Base-by-base conservation (phyloP, 2,797 vertebrate genomes). In the Oophaga sylvatica region DNA sequence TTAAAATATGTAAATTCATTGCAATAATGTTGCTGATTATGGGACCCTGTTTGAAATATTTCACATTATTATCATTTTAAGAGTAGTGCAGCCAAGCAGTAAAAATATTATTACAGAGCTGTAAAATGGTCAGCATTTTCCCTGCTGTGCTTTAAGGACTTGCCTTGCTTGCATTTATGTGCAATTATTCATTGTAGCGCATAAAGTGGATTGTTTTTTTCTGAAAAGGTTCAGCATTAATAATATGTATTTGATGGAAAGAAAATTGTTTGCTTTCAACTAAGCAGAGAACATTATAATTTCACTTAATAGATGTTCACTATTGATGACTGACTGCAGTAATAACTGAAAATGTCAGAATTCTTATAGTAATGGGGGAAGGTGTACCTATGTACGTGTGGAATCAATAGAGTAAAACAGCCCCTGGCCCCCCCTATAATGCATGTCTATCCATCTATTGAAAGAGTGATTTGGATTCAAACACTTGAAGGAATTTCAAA, bases 71-170 rank as follows among this genome's bases (percentile, higher is more conserved):
- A 57, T 77, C 1, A 84, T 75, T 80, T 80, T 53, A 59, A 67
- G 57, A 80, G n/a, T 80, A 53, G 80, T 76, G 41, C 20, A 56
- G 45, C 20, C 80, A 22, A 57, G 79, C 62, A 86, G 75, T 77
- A 77, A 85, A 87, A 82, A 68, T 77, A 26, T 68, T 85, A 85
- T 85, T 81, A 88, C 45, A 67, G 35, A 59, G 78, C 60, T 53
- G 16, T 82, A 85, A 83, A 85, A 76, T 73, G 78, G 77, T 88
- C 83, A 89, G 83, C 79, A 88, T 63, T 73, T 79, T 81, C 71
- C 57, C 17, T 81, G 85, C 12, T 48, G 83, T 78, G 87, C 88
- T 83, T 81, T 84, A 26, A 83, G 60, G 17, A 80, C 81, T n/a
- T 41, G 1, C 65, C 65, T 62, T 80, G 81, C 56, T 88, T 80